phyloP scores from a whole-genome alignment of 2,888 invertebrate genomes.

The Nezara viridula region DNA sequence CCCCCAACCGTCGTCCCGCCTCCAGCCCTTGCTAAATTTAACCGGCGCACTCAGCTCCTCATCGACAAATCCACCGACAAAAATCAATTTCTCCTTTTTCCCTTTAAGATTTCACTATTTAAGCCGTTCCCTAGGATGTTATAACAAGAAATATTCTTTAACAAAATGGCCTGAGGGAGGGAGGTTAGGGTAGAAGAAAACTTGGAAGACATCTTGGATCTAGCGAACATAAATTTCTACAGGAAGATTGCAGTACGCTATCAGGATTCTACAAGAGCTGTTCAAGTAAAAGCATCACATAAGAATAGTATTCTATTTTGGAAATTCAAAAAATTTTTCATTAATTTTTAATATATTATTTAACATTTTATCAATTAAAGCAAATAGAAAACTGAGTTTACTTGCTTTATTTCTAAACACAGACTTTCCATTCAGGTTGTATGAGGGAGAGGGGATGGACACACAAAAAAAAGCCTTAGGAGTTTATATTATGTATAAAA shows the following conservation, averaged over 20 bases:
- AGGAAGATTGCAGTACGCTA: background rate
- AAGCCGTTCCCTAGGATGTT: background rate
- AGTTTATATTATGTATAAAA: too few relatives aligned
- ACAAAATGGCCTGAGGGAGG: background rate
- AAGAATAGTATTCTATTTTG: background rate
- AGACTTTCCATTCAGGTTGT: too few relatives aligned
- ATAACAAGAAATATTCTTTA: background rate
- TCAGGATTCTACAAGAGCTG: background rate
- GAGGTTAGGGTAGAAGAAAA: background rate
- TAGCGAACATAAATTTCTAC: background rate
- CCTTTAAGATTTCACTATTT: background rate
- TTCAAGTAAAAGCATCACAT: background rate
- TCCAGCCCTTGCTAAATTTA: slow-evolving; percentile 18
- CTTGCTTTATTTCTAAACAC: too few relatives aligned
- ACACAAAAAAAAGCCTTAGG: too few relatives aligned
- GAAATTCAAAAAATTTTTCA: too few relatives aligned
- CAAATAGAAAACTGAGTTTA: too few relatives aligned
- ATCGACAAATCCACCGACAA: slow-evolving; percentile 23
- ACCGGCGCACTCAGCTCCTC: slow-evolving; percentile 13
- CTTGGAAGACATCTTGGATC: slow-evolving; percentile 11
- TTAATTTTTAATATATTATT: too few relatives aligned
- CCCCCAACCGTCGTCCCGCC: background rate
- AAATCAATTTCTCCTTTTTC: slow-evolving; percentile 15
- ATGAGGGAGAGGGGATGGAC: too few relatives aligned
- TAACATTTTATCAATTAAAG: too few relatives aligned